Evolutionary conservation across 2,113 vertebrate species (phyloP), one percentile per base, ranked within the genome.

Genomic region (Coregonus clupeaformis): DNA sequence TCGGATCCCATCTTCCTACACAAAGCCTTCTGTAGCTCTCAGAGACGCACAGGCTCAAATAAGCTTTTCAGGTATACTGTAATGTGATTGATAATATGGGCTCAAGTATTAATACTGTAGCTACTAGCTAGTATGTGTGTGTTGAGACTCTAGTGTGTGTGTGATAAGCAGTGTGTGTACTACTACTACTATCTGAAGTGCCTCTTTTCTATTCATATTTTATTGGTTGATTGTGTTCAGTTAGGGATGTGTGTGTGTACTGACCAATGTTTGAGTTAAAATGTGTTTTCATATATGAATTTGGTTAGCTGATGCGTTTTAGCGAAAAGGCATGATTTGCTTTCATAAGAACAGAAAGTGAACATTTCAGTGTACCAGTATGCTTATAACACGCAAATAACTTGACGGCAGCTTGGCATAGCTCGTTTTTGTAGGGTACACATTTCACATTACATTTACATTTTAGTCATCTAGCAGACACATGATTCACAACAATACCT

Each of bases 101-200:
- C 77, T 89, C 68, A 76, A 76, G 68, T 83, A 68, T 82, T 49
- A 75, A 74, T 69, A 55, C 70, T 79, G 68, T 77, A 72, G 63
- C 30, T 82, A 68, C 77, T 76, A 73, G 24, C 72, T 22, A 18
- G 63, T 49, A 72, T 74, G 73, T 60, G 42, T 77, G 76, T 77
- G 55, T 77, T 68, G 70, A 71, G 71, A 11, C 29, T 67, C 78
- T 63, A 25, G 16, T 1, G 59, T 66, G 67, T 74, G 9, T 74
- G 3, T 57, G 68, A 82, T 77, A 80, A 30, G 9, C 49, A 49
- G 69, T 49, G 49, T 52, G 12, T 52, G 16, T 52, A 49, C 27
- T 45, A 84, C 89, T n/a, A n/a, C n/a, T 18, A 18, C 29, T 25
- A 83, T 90, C 82, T 90, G 77, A 93, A 92, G 92, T 92, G 92